These are phyloP conservation scores for Liasis olivaceus DNA, from an alignment of 2,797 vertebrate species.

Conservation along the genomic window DNA sequence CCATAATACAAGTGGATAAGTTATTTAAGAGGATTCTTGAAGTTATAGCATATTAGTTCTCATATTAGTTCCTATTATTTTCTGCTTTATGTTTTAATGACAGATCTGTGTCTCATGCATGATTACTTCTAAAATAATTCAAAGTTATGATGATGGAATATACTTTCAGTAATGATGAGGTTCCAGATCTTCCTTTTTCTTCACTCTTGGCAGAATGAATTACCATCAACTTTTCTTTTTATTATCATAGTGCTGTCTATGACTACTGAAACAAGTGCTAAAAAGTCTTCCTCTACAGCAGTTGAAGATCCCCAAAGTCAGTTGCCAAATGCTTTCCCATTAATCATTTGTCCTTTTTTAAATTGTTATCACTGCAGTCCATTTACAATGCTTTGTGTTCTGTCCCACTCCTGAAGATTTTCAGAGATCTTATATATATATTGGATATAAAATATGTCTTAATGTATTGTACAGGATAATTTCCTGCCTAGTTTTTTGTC, in stretches of 20 bases:
- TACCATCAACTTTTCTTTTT: neutral
- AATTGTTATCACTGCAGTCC: neutral
- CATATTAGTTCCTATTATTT: neutral
- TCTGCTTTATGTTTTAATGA: neutral
- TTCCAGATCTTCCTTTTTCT: neutral
- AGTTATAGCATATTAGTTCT: neutral
- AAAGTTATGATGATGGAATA: neutral
- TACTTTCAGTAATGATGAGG: neutral
- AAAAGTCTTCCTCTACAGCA: neutral
- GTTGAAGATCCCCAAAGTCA: neutral
- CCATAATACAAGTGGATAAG: neutral
- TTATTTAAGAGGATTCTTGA: neutral
- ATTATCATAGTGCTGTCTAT: neutral
- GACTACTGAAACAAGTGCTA: neutral
- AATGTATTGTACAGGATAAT: neutral
- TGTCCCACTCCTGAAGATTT: neutral
- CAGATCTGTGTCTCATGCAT: neutral
- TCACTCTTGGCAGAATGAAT: neutral
- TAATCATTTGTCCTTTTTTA: neutral
- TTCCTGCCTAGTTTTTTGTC: constrained; percentile 5
- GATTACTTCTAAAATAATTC: neutral
- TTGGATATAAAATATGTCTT: neutral
- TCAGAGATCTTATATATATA: neutral
- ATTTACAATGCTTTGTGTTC: constrained; percentile 1
- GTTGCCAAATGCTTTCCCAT: neutral